Percentiles rank a stretch among this genome's conserved stretches.
These are phyloP conservation scores for Halichoeres trimaculatus DNA, from an alignment of 2,113 vertebrate species.

Conservation along the genomic window DNA sequence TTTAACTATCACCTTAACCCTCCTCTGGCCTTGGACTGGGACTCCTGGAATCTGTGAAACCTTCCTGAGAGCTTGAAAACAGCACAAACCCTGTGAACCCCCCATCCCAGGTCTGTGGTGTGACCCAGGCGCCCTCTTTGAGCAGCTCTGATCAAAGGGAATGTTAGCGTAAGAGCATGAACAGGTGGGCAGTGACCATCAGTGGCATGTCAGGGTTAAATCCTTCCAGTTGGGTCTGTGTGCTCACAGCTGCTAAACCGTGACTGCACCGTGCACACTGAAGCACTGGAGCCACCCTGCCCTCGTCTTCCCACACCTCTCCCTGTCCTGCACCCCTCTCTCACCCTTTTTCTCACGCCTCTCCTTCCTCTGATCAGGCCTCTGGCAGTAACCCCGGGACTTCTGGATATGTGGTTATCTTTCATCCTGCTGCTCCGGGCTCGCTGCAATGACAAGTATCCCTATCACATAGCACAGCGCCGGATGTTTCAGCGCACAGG, in stretches of 20 bases:
- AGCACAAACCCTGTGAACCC: background rate
- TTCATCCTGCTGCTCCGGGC: slow-evolving; percentile 39
- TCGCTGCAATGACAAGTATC: slow-evolving; percentile 61
- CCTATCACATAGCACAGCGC: slow-evolving; percentile 44
- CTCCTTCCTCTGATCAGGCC: slow-evolving; percentile 53
- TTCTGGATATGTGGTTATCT: slow-evolving; percentile 49
- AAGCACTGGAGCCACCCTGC: slow-evolving; percentile 4
- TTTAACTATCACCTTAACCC: too few relatives aligned
- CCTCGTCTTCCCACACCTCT: slow-evolving; percentile 48
- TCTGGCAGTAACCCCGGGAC: slow-evolving; percentile 44
- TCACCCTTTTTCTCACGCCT: slow-evolving; percentile 47
- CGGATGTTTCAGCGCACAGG: slow-evolving; percentile 44
- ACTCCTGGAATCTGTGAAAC: slow-evolving; percentile 22
- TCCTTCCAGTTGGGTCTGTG: slow-evolving; percentile 33
- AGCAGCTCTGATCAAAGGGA: slow-evolving; percentile 26
- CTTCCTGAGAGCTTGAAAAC: background rate
- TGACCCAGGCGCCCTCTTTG: slow-evolving; percentile 10
- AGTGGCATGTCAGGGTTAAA: slow-evolving; percentile 26
- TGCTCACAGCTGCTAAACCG: slow-evolving; percentile 46
- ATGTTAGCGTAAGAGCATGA: slow-evolving; percentile 29
- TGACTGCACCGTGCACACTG: background rate
- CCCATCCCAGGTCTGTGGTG: background rate
- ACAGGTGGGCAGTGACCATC: slow-evolving; percentile 53
- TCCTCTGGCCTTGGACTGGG: too few relatives aligned
- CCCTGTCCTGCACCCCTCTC: background rate